A percentile compares a stretch with the other conserved stretches of the same genome.
phyloP scores from a whole-genome alignment of 2,113 vertebrate genomes.

The Corythoichthys intestinalis region DNA sequence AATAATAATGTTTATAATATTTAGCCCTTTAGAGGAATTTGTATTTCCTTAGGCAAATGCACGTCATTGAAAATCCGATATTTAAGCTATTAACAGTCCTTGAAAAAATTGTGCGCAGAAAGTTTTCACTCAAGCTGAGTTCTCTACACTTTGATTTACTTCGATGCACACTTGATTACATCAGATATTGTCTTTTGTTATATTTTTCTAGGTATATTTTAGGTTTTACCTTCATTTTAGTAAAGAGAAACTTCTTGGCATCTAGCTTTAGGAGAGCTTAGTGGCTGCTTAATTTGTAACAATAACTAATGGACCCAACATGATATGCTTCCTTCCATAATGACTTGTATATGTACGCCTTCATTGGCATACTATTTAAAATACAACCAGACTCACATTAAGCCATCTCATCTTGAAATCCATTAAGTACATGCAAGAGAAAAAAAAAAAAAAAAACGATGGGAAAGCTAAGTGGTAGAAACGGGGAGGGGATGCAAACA shows the following conservation, averaged over 20 bases:
- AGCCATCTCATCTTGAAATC: slow-evolving; percentile 78
- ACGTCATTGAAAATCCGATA: too few species aligned
- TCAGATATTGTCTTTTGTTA: too few species aligned
- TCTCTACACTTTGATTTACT: too few species aligned
- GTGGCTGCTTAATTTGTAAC: background rate
- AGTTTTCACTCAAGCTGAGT: too few species aligned
- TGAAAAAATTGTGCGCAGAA: too few species aligned
- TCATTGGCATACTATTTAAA: slow-evolving; percentile 56
- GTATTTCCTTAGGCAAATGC: too few species aligned
- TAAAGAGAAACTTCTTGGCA: background rate
- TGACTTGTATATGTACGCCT: slow-evolving; percentile 57
- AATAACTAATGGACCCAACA: background rate
- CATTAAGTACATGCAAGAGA: slow-evolving; percentile 71
- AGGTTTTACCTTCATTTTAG: too few species aligned
- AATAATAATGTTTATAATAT: too few species aligned
- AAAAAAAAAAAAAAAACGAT: slow-evolving; percentile 75
- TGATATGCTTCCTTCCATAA: slow-evolving; percentile 42
- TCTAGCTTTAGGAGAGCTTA: background rate
- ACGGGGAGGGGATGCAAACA: slow-evolving; percentile 57
- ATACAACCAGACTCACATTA: slow-evolving; percentile 46
- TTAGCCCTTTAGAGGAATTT: too few species aligned
- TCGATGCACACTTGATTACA: too few species aligned
- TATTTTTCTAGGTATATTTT: too few species aligned
- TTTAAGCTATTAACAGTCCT: too few species aligned
- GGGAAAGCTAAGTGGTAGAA: slow-evolving; percentile 85